phyloP scores from a whole-genome alignment of 2,113 vertebrate genomes.

The Calyptommatus sinebrachiatus region DNA sequence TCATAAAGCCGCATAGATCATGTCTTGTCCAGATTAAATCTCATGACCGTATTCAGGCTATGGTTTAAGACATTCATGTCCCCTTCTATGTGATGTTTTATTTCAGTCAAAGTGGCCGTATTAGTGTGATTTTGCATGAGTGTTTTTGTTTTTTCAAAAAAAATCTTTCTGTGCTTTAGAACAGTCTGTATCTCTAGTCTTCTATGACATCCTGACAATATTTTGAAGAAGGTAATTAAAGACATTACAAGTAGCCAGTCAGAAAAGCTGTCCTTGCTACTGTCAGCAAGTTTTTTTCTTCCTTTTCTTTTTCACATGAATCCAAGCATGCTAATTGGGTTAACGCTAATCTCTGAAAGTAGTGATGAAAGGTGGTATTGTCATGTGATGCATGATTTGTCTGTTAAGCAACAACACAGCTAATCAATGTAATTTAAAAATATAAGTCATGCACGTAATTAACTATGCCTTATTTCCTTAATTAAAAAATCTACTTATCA shows the following conservation, averaged over 20 bases:
- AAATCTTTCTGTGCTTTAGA: constrained; percentile 5
- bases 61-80: no score
- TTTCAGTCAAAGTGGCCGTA: background rate
- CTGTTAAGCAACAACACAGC: constrained; percentile 48
- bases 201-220: constrained; percentile 19
- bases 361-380: constrained; percentile 54
- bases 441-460: constrained; percentile 66
- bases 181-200: constrained; percentile 30
- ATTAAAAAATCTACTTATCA: constrained; percentile 73
- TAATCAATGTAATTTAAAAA: constrained; percentile 69
- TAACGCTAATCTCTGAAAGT: constrained; percentile 58
- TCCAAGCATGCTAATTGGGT: constrained; percentile 68
- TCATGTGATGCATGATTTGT: constrained; percentile 57
- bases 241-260: constrained; percentile 48
- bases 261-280: constrained; percentile 50
- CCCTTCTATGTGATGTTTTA: background rate
- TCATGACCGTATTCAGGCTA: no score
- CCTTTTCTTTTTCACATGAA: constrained; percentile 53
- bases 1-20: no score
- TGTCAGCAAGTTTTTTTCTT: constrained; percentile 61
- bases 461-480: constrained; percentile 67
- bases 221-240: constrained; percentile 54
- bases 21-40: no score
- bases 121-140: background rate
- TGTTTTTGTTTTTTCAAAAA: background rate